phyloP scores from a whole-genome alignment of 2,888 invertebrate genomes.

The Pollenia amentaria region DNA sequence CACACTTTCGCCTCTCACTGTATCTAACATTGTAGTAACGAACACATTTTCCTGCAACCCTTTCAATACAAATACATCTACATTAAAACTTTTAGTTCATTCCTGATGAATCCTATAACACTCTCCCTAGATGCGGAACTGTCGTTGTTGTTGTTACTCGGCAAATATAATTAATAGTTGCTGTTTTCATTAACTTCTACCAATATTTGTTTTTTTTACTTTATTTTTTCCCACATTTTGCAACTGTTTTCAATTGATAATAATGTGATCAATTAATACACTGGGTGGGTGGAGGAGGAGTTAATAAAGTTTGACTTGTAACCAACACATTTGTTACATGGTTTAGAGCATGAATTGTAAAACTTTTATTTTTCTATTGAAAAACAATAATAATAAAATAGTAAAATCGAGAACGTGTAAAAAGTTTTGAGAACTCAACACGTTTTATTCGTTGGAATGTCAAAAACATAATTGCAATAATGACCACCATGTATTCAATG shows the following conservation, averaged over 20 bases:
- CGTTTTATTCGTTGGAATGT: conserved; percentile 50
- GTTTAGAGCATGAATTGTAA: conserved; percentile 7
- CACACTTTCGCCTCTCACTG: too few relatives aligned
- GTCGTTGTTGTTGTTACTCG: too few relatives aligned
- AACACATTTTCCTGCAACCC: too few relatives aligned
- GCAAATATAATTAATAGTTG: not conserved
- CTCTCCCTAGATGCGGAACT: too few relatives aligned
- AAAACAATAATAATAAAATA: conserved; percentile 8
- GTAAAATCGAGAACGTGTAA: not conserved
- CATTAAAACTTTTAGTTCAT: not conserved
- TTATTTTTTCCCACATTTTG: not conserved
- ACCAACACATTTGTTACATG: conserved; percentile 36
- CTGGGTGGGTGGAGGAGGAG: not conserved
- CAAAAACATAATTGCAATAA: conserved; percentile 42
- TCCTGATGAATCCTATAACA: not conserved
- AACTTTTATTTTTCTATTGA: conserved; percentile 18
- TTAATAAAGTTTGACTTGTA: conserved; percentile 7
- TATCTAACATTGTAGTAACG: too few relatives aligned
- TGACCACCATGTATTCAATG: conserved; percentile 38
- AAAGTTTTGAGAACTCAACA: conserved; percentile 53
- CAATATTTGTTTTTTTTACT: too few relatives aligned
- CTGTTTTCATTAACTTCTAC: conserved; percentile 6
- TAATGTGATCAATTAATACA: conserved; percentile 56
- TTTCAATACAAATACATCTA: not conserved
- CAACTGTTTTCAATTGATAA: conserved; percentile 11